These are phyloP conservation scores for Meteorus sp. DNA, from an alignment of 1,140 invertebrate genomes.

Conservation along the genomic window DNA sequence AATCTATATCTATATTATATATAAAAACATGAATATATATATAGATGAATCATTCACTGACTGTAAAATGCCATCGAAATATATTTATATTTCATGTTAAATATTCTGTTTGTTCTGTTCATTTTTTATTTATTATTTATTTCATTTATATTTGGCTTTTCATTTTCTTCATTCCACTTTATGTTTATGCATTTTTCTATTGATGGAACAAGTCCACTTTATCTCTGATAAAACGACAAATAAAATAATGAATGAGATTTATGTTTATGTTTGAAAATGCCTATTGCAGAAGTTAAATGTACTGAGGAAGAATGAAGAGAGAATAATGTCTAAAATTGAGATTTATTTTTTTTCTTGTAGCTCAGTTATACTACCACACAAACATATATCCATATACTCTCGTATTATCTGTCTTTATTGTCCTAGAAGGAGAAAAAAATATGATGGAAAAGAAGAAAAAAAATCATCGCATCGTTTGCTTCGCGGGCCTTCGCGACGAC, in stretches of 20 bases:
- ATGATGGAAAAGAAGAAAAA: not conserved
- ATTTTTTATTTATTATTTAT: too few relatives aligned
- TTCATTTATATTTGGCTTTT: too few relatives aligned
- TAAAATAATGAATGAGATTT: not conserved
- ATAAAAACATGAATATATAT: not conserved
- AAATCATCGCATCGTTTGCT: not conserved
- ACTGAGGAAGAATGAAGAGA: too few relatives aligned
- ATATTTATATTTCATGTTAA: slow-evolving; percentile 30
- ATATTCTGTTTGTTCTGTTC: slow-evolving; percentile 4
- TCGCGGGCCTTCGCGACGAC: not conserved
- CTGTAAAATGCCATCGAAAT: slow-evolving; percentile 29
- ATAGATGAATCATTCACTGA: slow-evolving; percentile 25
- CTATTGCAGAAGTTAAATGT: not conserved
- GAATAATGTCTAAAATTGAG: not conserved
- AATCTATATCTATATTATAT: slow-evolving; percentile 9
- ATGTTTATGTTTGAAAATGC: not conserved
- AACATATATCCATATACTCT: too few relatives aligned
- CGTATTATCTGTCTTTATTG: too few relatives aligned
- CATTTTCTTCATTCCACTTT: not conserved
- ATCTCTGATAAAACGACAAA: not conserved
- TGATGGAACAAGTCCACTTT: too few relatives aligned
- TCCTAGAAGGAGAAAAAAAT: not conserved
- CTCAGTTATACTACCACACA: too few relatives aligned
- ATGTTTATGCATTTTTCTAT: not conserved
- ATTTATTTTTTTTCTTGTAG: not conserved